These are phyloP conservation scores for Xylocopa sonorina DNA, from an alignment of 1,140 invertebrate genomes.

Conservation along the genomic window DNA sequence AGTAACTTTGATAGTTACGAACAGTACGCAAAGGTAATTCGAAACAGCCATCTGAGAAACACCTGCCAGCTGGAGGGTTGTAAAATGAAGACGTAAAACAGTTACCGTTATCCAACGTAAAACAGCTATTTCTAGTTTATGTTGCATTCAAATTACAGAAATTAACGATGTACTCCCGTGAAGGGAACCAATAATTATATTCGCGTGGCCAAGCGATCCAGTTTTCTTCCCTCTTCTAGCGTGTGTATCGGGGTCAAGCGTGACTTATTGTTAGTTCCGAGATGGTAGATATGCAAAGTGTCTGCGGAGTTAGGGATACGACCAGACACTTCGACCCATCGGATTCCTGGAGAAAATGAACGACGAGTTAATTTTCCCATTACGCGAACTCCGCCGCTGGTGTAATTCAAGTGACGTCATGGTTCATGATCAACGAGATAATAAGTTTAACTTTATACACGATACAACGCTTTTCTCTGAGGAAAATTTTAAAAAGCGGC, in stretches of 20 bases:
- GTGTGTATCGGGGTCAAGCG: conserved; percentile 46
- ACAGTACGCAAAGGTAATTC: too few relatives aligned
- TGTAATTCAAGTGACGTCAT: conserved; percentile 18
- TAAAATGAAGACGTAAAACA: too few relatives aligned
- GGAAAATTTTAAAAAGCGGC: too few relatives aligned
- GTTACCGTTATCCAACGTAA: too few relatives aligned
- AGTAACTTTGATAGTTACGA: too few relatives aligned
- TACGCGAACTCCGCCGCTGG: conserved; percentile 1
- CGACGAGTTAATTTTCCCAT: conserved; percentile 48
- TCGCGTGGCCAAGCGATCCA: conserved; percentile 5
- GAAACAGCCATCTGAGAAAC: too few relatives aligned
- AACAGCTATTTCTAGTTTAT: too few relatives aligned
- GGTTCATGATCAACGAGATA: conserved; percentile 26
- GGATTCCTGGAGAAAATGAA: conserved; percentile 47
- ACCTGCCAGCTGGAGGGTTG: too few relatives aligned
- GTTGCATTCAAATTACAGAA: neutral
- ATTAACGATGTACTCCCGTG: neutral
- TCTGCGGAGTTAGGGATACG: conserved; percentile 25
- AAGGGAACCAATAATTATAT: conserved; percentile 11
- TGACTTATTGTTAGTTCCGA: conserved; percentile 57
- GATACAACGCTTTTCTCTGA: too few relatives aligned
- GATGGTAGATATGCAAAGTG: conserved; percentile 49
- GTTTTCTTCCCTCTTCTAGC: conserved; percentile 37
- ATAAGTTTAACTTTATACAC: too few relatives aligned
- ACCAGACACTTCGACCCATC: neutral